Evolutionary conservation across 2,797 vertebrate genomes (phyloP).

Genomic region (Tiaroga cobitis): DNA sequence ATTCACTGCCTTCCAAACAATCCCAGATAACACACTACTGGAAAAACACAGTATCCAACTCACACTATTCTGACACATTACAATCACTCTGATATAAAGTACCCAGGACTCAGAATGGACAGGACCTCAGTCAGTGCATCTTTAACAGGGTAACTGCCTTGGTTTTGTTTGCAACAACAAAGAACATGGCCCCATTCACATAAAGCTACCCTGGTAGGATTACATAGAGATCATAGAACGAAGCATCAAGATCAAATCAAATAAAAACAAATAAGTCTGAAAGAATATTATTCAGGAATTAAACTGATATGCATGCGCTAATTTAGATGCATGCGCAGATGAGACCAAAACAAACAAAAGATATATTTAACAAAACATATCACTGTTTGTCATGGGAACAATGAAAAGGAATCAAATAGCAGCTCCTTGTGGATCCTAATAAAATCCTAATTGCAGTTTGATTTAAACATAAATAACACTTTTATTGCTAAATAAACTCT

Average conservation of each 20-base stretch:
- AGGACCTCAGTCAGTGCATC: constrained; percentile 15
- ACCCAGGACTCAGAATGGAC: background rate
- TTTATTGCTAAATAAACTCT: constrained; percentile 77
- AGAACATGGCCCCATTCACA: constrained; percentile 32
- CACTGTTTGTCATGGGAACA: constrained; percentile 54
- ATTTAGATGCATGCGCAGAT: constrained; percentile 42
- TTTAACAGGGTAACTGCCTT: constrained; percentile 27
- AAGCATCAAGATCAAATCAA: background rate
- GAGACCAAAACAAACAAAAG: constrained; percentile 49
- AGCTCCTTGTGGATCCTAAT: constrained; percentile 17
- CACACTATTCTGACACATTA: constrained; percentile 20
- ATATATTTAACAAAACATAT: constrained; percentile 53
- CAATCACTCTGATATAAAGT: constrained; percentile 31
- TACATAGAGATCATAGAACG: constrained; percentile 43
- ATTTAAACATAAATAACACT: constrained; percentile 77
- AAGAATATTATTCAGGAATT: constrained; percentile 63
- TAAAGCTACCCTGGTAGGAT: constrained; percentile 21
- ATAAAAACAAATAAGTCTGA: constrained; percentile 26
- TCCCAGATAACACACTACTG: constrained; percentile 32
- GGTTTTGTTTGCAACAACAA: constrained; percentile 33
- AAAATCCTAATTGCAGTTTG: constrained; percentile 16
- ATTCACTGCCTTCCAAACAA: constrained; percentile 21
- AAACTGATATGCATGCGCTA: constrained; percentile 53
- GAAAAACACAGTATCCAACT: constrained; percentile 33
- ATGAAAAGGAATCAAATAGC: constrained; percentile 39